Conservation (phyloP, 2,797 vertebrate species). For the Sebastes variabilis region DNA sequence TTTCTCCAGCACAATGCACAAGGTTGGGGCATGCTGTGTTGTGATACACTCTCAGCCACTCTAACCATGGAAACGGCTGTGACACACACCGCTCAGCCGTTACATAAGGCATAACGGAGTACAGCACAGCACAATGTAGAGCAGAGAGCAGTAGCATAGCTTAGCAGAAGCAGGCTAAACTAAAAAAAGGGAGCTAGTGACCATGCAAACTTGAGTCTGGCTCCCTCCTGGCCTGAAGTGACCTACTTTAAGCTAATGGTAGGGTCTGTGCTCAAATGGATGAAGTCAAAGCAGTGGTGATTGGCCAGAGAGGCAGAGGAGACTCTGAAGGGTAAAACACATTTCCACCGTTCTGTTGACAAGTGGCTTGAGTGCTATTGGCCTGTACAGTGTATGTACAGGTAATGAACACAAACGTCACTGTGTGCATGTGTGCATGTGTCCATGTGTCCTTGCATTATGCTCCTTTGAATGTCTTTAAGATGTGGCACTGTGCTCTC, state of each 20-base stretch:
- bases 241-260: conserved; percentile 82
- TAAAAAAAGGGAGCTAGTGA: conserved; percentile 62
- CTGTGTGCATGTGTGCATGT: conserved; percentile 2
- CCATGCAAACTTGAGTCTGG: conserved; percentile 71
- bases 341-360: conserved; percentile 32
- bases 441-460: conserved; percentile 39
- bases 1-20: conserved; percentile 25
- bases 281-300: conserved; percentile 67
- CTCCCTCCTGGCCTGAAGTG: conserved; percentile 82
- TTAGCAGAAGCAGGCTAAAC: conserved; percentile 61
- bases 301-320: conserved; percentile 58
- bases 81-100: conserved; percentile 67
- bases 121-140: conserved; percentile 62
- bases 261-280: conserved; percentile 65
- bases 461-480: conserved; percentile 36
- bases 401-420: conserved; percentile 37
- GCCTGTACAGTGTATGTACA: conserved; percentile 17
- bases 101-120: conserved; percentile 71
- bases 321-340: conserved; percentile 63
- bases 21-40: conserved; percentile 58
- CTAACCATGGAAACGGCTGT: conserved; percentile 75
- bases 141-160: conserved; percentile 51
- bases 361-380: conserved; percentile 32
- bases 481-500: conserved; percentile 28
- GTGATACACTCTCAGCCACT: conserved; percentile 59